Conservation (phyloP, 2,797 vertebrate genomes). For the Chelon labrosus region DNA sequence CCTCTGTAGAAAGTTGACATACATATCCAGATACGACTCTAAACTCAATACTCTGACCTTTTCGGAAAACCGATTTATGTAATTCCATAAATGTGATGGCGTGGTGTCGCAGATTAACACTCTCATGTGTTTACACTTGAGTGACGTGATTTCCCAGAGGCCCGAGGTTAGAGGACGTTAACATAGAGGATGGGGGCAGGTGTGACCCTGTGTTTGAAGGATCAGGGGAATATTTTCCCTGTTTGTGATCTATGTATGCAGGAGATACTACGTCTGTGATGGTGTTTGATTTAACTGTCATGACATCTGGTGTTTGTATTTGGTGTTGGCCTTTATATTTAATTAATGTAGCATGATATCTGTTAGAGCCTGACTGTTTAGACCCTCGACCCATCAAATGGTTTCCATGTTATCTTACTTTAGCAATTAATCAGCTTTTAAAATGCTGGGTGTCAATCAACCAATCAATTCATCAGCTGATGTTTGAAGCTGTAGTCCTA, state of each 20-base stretch:
- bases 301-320: not conserved
- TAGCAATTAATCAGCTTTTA: too few relatives aligned
- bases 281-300: not conserved
- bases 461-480: not conserved
- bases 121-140: slow-evolving; percentile 5
- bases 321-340: too few relatives aligned
- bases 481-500: not conserved
- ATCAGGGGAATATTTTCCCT: slow-evolving; percentile 9
- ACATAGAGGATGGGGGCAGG: slow-evolving; percentile 23
- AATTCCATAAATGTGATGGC: slow-evolving; percentile 14
- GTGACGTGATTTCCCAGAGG: slow-evolving; percentile 25
- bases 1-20: slow-evolving; percentile 54
- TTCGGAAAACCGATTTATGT: slow-evolving; percentile 14
- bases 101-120: not conserved
- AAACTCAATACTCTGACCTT: not conserved
- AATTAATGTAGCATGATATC: too few relatives aligned
- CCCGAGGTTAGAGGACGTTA: slow-evolving; percentile 11
- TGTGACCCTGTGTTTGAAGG: slow-evolving; percentile 22
- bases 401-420: too few relatives aligned
- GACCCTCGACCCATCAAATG: too few relatives aligned
- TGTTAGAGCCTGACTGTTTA: too few relatives aligned
- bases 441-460: not conserved
- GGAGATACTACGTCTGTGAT: too few relatives aligned
- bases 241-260: too few relatives aligned
- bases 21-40: slow-evolving; percentile 27